Evolutionary conservation across 1,140 invertebrate genomes (phyloP), one percentile per base, ranked within the genome.

Genomic region (Leptinotarsa undecemlineata): DNA sequence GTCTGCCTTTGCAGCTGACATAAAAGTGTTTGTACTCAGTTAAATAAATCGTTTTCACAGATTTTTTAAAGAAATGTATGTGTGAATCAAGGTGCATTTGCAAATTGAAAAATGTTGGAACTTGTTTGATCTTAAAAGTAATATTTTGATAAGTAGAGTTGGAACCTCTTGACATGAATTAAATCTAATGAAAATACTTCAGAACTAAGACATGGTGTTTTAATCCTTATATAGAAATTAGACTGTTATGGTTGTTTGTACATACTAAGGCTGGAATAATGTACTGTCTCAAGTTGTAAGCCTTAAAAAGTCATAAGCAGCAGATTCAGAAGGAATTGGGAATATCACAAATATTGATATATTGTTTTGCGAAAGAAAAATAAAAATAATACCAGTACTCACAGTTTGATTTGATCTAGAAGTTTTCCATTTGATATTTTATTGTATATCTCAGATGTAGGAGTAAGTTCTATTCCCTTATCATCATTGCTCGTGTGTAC

Each of bases 391-490:
- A 42, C 33, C 33, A 19, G 14, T 75, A 89, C 89, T 89, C 87
- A 90, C 90, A 88, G 80, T 73, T 87, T 79, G 57, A 90, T 85
- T 64, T 84, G 82, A 77, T 87, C 80, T 48, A 85, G 76, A 63
- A 90, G 79, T 80, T 88, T 87, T 76, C 88, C 88, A 69, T 85
- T 80, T 61, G 84, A 82, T 42, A 79, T 79, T 71, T 87, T 81
- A 82, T 90, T 86, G 78, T 88, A 89, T 71, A 85, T 84, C 77
- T 85, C 80, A 71, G 89, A 88, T 72, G 87, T 80, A 60, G 85
- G 81, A 57, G 89, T 89, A 48, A 91, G 80, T 26, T 82, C 83
- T 57, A 87, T 48, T 48, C 78, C 84, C 71, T 86, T 82, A 74
- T 86, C 84, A 73, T 86, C 85, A 71, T 87, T 84, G 73, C 85